These are phyloP conservation scores for Vesta saturnalis DNA, from an alignment of 2,888 invertebrate genomes.

Conservation along the genomic window DNA sequence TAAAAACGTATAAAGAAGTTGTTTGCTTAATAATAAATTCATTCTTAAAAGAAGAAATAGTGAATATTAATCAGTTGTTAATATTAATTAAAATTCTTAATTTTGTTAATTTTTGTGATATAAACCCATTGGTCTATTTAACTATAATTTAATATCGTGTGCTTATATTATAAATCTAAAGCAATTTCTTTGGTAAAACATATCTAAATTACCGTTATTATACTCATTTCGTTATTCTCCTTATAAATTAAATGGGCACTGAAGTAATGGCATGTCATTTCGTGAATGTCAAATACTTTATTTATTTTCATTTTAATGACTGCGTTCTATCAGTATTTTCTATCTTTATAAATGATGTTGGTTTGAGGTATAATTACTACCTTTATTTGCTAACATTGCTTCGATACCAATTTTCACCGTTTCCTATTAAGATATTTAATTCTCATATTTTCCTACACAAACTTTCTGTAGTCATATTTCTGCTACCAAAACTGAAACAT, in stretches of 20 bases:
- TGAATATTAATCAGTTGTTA: too few species aligned
- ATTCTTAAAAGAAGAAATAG: too few species aligned
- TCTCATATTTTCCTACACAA: too few species aligned
- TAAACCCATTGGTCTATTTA: background rate
- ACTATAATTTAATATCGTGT: background rate
- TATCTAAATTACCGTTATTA: background rate
- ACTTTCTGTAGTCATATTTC: background rate
- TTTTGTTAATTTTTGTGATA: too few species aligned
- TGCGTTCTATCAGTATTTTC: background rate
- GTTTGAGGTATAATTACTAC: background rate
- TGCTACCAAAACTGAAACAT: background rate
- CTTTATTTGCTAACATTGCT: too few species aligned
- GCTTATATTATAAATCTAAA: background rate
- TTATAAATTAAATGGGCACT: background rate
- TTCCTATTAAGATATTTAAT: too few species aligned
- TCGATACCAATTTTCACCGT: too few species aligned
- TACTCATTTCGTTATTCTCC: background rate
- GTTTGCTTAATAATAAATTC: too few species aligned
- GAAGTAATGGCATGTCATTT: background rate
- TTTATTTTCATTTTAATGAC: conserved; percentile 1
- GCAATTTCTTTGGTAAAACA: background rate
- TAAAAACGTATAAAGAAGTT: too few species aligned
- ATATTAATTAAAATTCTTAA: too few species aligned
- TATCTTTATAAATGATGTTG: background rate
- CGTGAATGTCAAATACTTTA: background rate